Evolutionary conservation across 2,113 vertebrate genomes (phyloP).

Genomic region (Hippopotamus amphibius): DNA sequence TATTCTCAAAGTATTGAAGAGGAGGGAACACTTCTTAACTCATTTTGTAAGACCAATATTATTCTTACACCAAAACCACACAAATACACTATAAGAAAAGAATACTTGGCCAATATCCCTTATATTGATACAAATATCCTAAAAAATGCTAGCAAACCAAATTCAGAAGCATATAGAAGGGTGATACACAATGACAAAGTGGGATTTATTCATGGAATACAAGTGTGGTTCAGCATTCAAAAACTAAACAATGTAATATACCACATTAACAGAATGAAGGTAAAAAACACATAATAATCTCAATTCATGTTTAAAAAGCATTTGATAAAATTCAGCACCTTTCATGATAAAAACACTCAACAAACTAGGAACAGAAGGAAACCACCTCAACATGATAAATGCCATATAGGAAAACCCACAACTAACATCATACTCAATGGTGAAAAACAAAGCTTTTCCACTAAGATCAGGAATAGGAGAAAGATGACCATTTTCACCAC

Average conservation of each 20-base stretch:
- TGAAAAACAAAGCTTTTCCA: not conserved
- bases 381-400: not conserved
- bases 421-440: not conserved
- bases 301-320: not conserved
- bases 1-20: not conserved
- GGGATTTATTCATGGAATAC: not conserved
- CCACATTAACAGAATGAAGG: not conserved
- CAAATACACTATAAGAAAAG: not conserved
- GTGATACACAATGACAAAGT: not conserved
- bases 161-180: not conserved
- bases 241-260: not conserved
- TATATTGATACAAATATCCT: not conserved
- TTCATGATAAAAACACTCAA: not conserved
- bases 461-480: not conserved
- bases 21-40: not conserved
- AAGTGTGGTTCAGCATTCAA: not conserved
- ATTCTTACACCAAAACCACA: not conserved
- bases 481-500: not conserved
- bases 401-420: not conserved
- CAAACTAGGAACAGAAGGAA: not conserved
- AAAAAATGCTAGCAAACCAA: not conserved
- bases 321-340: not conserved
- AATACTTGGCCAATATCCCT: not conserved
- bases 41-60: not conserved
- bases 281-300: not conserved